These are phyloP conservation scores for Amazona guildingii DNA, from an alignment of 2,113 vertebrate species.

Conservation along the genomic window DNA sequence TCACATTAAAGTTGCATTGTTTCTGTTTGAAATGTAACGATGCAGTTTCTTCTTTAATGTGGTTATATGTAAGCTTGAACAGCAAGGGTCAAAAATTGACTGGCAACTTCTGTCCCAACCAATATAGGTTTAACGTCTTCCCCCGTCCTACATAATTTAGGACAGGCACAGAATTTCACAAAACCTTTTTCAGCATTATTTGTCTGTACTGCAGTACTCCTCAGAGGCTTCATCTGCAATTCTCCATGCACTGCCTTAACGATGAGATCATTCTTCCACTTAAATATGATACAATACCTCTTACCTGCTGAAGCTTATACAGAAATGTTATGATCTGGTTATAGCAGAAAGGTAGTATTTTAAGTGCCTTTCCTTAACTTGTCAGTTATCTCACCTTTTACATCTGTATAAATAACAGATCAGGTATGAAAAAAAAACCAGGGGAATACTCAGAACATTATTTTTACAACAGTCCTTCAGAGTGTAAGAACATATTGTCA, in stretches of 20 bases:
- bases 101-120: not conserved
- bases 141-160: not conserved
- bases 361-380: not conserved
- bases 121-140: not conserved
- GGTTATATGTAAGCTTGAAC: not conserved
- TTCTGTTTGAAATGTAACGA: slow-evolving; percentile 38
- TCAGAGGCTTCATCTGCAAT: slow-evolving; percentile 10
- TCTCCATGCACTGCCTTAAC: not conserved
- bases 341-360: not conserved
- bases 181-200: not conserved
- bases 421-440: not conserved
- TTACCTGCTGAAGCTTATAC: not conserved
- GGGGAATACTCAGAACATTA: not conserved
- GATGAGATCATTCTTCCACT: not conserved
- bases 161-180: not conserved
- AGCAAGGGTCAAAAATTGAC: not conserved
- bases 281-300: not conserved
- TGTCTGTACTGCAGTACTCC: slow-evolving; percentile 7
- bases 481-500: not conserved
- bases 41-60: not conserved
- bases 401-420: not conserved
- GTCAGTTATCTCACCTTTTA: not conserved
- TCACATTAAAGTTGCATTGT: slow-evolving; percentile 54
- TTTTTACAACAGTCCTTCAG: not conserved
- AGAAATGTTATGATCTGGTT: not conserved